Percentiles rank a stretch among this genome's conserved stretches.
Conservation (phyloP, 2,113 vertebrate species). For the Pristiophorus japonicus region DNA sequence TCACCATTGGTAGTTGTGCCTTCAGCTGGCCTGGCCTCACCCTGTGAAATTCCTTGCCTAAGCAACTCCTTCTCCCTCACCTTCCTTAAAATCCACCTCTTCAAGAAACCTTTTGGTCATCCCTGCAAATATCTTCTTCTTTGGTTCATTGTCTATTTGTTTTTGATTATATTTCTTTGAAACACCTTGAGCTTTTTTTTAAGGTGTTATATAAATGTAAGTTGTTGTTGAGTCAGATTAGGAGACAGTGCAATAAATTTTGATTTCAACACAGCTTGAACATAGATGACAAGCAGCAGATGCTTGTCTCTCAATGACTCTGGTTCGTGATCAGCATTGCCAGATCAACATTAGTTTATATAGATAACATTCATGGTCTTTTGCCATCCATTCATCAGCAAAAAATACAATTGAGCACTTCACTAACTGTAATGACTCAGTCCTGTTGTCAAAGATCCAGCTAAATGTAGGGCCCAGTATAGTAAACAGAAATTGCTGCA, state of each 20-base stretch:
- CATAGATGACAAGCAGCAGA: background rate
- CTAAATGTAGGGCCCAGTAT: background rate
- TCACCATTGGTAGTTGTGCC: background rate
- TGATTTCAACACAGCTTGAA: too few relatives aligned
- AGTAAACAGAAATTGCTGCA: slow-evolving; percentile 14
- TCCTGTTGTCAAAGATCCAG: background rate
- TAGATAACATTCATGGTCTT: background rate
- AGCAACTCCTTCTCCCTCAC: background rate
- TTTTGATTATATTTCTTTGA: background rate
- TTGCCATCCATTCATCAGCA: background rate
- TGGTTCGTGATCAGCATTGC: background rate
- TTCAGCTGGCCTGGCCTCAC: background rate
- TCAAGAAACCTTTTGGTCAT: background rate
- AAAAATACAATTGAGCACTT: background rate
- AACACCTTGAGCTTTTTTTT: background rate
- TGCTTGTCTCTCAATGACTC: background rate
- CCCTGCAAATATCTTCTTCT: background rate
- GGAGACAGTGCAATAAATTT: background rate
- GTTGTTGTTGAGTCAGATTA: background rate
- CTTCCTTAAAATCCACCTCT: background rate
- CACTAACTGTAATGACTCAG: background rate
- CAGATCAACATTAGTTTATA: background rate
- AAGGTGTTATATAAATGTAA: background rate
- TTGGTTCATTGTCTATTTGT: background rate
- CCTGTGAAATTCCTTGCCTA: background rate